Evolutionary conservation across 2,113 vertebrate genomes (phyloP).

Genomic region (Brachyhypopomus gauderio): DNA sequence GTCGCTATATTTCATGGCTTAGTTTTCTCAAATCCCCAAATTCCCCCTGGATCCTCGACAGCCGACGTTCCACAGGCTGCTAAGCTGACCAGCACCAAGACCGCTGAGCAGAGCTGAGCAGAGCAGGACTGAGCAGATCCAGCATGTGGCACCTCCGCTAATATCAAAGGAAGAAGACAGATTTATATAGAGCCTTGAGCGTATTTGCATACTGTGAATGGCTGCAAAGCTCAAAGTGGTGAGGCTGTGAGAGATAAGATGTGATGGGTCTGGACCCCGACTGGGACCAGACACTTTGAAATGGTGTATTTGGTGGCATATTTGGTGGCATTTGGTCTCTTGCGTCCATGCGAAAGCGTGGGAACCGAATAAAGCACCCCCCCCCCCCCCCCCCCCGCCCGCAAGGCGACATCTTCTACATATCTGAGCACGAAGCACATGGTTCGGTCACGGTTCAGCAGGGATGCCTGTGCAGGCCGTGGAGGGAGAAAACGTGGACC

Average conservation of each 20-base stretch:
- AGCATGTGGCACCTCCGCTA: not conserved
- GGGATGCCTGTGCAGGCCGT: too few species aligned
- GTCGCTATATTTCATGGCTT: constrained; percentile 63
- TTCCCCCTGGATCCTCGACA: constrained; percentile 66
- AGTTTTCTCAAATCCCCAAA: constrained; percentile 70
- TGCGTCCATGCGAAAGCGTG: not conserved
- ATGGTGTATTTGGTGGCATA: too few species aligned
- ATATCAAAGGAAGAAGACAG: constrained; percentile 26
- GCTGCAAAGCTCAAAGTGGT: not conserved
- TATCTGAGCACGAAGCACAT: too few species aligned
- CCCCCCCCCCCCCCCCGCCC: too few species aligned
- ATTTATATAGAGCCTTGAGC: not conserved
- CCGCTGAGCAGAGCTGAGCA: constrained; percentile 50
- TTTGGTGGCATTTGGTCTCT: not conserved
- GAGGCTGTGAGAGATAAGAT: not conserved
- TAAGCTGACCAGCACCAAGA: constrained; percentile 48
- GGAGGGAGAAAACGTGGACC: too few species aligned
- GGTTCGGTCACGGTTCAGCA: too few species aligned
- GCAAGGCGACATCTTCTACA: too few species aligned
- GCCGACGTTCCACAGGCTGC: constrained; percentile 56
- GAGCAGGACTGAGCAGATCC: constrained; percentile 53
- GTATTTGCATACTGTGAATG: constrained; percentile 17
- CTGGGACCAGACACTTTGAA: not conserved
- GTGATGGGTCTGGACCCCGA: not conserved
- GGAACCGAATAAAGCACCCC: too few species aligned